These are phyloP conservation scores for Apamea anceps DNA, from an alignment of 2,888 invertebrate genomes.

Conservation along the genomic window DNA sequence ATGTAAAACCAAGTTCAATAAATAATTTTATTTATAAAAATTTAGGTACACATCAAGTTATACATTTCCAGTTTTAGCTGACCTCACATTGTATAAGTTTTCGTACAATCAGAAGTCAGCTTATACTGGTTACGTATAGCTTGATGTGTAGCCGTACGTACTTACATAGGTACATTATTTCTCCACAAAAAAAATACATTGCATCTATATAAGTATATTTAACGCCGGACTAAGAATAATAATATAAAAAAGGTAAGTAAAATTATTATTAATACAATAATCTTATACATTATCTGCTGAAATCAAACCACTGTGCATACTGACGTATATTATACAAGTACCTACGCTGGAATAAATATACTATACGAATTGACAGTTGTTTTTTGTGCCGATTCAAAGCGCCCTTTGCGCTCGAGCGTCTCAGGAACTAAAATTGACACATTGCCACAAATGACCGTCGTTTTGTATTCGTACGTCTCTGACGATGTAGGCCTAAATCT, in stretches of 20 bases:
- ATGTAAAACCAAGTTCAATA: neutral
- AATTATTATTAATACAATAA: conserved; percentile 4
- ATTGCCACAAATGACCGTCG: too few species aligned
- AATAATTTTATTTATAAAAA: neutral
- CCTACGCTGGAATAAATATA: too few species aligned
- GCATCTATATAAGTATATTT: neutral
- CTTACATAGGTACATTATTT: neutral
- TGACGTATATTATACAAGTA: too few species aligned
- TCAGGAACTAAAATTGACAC: too few species aligned
- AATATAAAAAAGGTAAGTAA: neutral
- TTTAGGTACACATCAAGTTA: neutral
- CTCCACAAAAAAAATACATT: conserved; percentile 16
- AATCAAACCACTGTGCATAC: conserved; percentile 5
- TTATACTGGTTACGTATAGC: neutral
- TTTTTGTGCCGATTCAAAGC: too few species aligned
- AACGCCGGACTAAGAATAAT: conserved; percentile 23
- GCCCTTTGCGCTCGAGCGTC: too few species aligned
- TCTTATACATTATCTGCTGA: neutral
- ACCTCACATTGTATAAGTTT: too few species aligned
- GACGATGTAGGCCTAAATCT: too few species aligned
- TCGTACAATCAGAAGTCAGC: neutral
- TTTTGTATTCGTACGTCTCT: too few species aligned
- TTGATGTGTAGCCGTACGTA: neutral
- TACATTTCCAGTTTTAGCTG: neutral
- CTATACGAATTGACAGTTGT: too few species aligned